A percentile compares a stretch with the other conserved stretches of the same genome.
These are phyloP conservation scores for Drosophila miranda DNA, from an alignment of 1,140 invertebrate species.

Conservation along the genomic window DNA sequence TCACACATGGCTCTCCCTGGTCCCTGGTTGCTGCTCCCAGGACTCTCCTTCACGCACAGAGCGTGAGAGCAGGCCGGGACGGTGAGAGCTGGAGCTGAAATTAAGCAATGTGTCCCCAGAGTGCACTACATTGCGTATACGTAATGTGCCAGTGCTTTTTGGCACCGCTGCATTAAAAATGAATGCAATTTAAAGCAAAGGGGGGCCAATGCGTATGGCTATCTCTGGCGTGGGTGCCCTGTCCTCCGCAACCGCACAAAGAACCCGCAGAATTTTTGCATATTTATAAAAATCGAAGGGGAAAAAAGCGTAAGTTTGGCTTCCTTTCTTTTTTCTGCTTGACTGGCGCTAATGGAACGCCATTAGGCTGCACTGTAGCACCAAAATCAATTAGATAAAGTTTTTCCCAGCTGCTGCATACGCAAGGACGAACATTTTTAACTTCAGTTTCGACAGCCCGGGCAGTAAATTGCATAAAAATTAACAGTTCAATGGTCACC, in stretches of 20 bases:
- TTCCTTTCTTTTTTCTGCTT: constrained; percentile 43
- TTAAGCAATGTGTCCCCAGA: constrained; percentile 78
- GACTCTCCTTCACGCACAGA: constrained; percentile 38
- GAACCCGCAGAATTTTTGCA: constrained; percentile 74
- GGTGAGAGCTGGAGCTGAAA: constrained; percentile 36
- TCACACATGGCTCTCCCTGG: constrained; percentile 50
- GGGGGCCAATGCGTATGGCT: constrained; percentile 7
- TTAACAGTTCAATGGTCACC: constrained; percentile 59
- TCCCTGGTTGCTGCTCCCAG: constrained; percentile 14
- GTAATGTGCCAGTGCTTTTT: constrained; percentile 69
- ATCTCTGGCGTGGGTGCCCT: constrained; percentile 16
- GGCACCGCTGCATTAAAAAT: constrained; percentile 74
- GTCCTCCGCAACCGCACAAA: constrained; percentile 44
- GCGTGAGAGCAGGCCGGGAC: constrained; percentile 7
- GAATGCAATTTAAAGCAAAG: constrained; percentile 78
- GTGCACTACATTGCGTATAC: constrained; percentile 74
- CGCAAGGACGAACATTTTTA: constrained; percentile 41
- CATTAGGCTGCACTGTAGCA: constrained; percentile 64
- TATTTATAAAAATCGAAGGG: constrained; percentile 58
- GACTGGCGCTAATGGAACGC: constrained; percentile 69
- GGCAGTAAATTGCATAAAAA: constrained; percentile 63
- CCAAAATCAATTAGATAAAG: constrained; percentile 75
- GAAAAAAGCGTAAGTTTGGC: constrained; percentile 59
- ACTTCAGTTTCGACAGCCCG: constrained; percentile 40
- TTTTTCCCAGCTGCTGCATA: constrained; percentile 54